Base-by-base conservation (phyloP, 2,888 invertebrate species). In the Callosobruchus maculatus region DNA sequence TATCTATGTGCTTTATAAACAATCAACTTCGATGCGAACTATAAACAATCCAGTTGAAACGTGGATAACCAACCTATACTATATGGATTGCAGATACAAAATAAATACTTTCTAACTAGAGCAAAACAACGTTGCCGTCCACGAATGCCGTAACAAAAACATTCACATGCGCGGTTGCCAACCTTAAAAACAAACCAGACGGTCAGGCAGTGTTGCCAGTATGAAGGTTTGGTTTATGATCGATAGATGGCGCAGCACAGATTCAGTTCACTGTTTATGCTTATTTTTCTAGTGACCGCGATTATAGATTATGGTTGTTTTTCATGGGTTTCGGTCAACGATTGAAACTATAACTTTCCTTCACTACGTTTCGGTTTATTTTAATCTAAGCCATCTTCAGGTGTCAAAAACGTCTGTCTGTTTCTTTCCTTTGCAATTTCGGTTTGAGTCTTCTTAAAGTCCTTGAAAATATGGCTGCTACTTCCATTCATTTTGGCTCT, bases 31-130 rank as follows among this genome's bases (percentile, higher is more conserved):
- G 22, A 68, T 21, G 22, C 68, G 21, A 68, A 68, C 21, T 21
- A 68, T 68, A 68, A 68, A 68, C 68, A 68, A 5, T 49, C 49
- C 49, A 49, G 49, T 49, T 49, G 68, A 68, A 68, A 68, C 68
- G 68, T 68, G 68, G 68, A 68, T 68, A 21, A 68, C 13, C n/a
- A 68, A n/a, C 68, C 18, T 68, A n/a, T n/a, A n/a, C n/a, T n/a
- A n/a, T n/a, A n/a, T n/a, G n/a, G n/a, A n/a, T 9, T 2, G 9
- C 20, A 20, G 3, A 49, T 49, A 49, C 49, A 68, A 21, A 68
- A 68, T 68, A 68, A 68, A 68, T 68, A 68, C 68, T 68, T 68
- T 68, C 68, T 68, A 68, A 21, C 68, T 68, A 68, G 68, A 68
- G 22, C 22, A 68, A 49, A 49, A 49, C 49, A 49, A 49, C 18